A percentile compares a stretch with the other conserved stretches of the same genome.
Evolutionary conservation across 1,140 invertebrate genomes (phyloP).

Genomic region (Cyclina sinensis): DNA sequence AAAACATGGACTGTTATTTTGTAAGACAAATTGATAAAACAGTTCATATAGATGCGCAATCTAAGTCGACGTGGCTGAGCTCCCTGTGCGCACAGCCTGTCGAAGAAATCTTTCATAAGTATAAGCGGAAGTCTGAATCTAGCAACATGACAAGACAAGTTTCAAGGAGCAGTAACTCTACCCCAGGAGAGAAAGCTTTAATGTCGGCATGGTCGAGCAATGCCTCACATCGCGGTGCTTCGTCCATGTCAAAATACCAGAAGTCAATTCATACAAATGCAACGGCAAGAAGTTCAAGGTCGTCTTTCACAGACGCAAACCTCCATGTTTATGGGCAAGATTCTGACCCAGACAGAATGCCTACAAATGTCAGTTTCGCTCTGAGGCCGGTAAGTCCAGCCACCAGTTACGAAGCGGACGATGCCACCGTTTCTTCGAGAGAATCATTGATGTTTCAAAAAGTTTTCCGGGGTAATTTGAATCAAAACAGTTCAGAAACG

Average conservation of each 20-base stretch:
- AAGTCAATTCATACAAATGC: not conserved
- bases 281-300: not conserved
- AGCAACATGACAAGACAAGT: not conserved
- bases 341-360: constrained; percentile 12
- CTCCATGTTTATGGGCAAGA: constrained; percentile 27
- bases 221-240: constrained; percentile 27
- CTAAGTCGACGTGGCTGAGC: constrained; percentile 47
- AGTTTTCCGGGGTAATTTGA: constrained; percentile 45
- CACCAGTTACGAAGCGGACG: not conserved
- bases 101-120: constrained; percentile 63
- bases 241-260: constrained; percentile 5
- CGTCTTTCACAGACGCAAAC: constrained; percentile 6
- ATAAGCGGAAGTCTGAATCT: constrained; percentile 58
- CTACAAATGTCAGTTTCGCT: constrained; percentile 24
- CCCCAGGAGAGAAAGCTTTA: constrained; percentile 58
- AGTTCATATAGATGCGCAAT: constrained; percentile 42
- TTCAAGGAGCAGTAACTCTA: constrained; percentile 5
- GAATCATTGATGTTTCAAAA: constrained; percentile 40
- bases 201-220: constrained; percentile 56
- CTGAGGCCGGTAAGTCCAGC: constrained; percentile 23
- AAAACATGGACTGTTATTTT: constrained; percentile 66
- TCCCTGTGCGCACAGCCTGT: constrained; percentile 57
- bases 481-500: not conserved
- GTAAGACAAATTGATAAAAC: constrained; percentile 36
- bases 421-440: constrained; percentile 14